These are phyloP conservation scores for Gambusia yucatana DNA, from an alignment of 2,797 vertebrate species.

Conservation along the genomic window DNA sequence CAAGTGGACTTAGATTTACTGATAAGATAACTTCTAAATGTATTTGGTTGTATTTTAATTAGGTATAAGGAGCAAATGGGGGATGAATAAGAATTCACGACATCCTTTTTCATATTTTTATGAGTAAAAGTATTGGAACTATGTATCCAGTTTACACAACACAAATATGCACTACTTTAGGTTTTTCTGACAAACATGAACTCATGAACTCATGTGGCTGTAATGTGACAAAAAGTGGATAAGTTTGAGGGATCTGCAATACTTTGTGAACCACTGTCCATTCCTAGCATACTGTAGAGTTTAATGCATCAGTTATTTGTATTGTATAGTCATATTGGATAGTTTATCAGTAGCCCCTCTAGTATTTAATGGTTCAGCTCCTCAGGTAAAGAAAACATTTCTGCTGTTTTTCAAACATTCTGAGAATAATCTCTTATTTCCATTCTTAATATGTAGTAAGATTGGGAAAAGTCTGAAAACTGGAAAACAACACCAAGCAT, in stretches of 20 bases:
- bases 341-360: not conserved
- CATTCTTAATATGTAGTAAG: not conserved
- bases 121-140: not conserved
- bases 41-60: not conserved
- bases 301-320: not conserved
- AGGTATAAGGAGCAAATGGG: not conserved
- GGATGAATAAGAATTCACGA: not conserved
- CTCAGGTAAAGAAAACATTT: not conserved
- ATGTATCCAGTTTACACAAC: not conserved
- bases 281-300: not conserved
- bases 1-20: not conserved
- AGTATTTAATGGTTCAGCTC: not conserved
- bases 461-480: not conserved
- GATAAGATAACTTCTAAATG: not conserved
- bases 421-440: not conserved
- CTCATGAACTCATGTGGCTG: not conserved
- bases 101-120: not conserved
- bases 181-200: not conserved
- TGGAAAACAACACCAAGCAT: not conserved
- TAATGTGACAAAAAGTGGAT: not conserved
- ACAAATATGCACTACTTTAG: not conserved
- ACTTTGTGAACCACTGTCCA: not conserved
- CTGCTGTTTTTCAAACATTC: not conserved
- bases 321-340: not conserved
- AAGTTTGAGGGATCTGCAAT: not conserved